phyloP scores from a whole-genome alignment of 2,888 invertebrate genomes.

The Pteria penguin region DNA sequence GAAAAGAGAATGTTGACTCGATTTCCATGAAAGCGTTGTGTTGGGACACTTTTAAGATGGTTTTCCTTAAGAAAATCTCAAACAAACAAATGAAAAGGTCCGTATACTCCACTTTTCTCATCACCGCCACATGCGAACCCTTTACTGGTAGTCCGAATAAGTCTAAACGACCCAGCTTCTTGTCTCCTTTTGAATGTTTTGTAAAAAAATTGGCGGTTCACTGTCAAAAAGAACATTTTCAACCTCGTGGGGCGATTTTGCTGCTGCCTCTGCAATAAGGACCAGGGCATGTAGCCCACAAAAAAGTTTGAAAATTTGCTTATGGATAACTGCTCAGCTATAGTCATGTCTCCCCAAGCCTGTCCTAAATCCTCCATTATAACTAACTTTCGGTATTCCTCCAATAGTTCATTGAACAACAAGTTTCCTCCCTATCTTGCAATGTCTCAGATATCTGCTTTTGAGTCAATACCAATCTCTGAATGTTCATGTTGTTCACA shows the following conservation, averaged over 20 bases:
- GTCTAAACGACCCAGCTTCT: constrained; percentile 6
- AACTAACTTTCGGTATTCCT: constrained; percentile 11
- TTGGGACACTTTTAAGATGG: constrained; percentile 23
- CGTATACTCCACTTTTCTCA: constrained; percentile 24
- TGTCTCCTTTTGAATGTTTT: not conserved
- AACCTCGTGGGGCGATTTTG: not conserved
- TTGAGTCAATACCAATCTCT: not conserved
- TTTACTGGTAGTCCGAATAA: constrained; percentile 11
- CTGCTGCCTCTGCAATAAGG: constrained; percentile 20
- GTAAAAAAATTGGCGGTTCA: not conserved
- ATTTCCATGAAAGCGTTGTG: constrained; percentile 44
- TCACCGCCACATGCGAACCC: constrained; percentile 18
- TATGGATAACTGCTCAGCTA: not conserved
- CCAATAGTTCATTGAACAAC: not conserved
- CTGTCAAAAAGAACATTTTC: constrained; percentile 5
- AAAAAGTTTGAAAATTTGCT: constrained; percentile 8
- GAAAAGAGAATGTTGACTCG: constrained; percentile 49
- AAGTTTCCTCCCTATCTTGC: not conserved
- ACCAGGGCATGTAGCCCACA: constrained; percentile 20
- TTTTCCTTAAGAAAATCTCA: constrained; percentile 40
- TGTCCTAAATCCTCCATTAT: not conserved
- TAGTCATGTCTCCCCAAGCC: constrained; percentile 2
- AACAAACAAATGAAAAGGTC: constrained; percentile 25
- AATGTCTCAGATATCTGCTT: not conserved
- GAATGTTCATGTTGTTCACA: not conserved